These are phyloP conservation scores for Lepisosteus osseus DNA, from an alignment of 2,113 vertebrate species.

Conservation along the genomic window DNA sequence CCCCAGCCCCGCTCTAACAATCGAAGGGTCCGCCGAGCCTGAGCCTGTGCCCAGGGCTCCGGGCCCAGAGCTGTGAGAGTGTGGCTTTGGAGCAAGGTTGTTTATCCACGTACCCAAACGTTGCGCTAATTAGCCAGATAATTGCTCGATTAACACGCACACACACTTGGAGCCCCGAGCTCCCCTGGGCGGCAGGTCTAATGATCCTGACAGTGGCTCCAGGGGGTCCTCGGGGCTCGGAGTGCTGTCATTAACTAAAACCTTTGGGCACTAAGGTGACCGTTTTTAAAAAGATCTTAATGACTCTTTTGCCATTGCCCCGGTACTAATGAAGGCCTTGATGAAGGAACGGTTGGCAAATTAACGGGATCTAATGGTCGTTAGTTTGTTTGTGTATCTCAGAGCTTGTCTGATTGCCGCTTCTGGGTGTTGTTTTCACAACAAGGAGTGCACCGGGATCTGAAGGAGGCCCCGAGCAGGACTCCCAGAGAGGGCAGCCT, in stretches of 20 bases:
- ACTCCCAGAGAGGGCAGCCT: no score
- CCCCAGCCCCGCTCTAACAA: neutral
- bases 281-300: slow-evolving; percentile 23
- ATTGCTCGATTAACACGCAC: slow-evolving; percentile 48
- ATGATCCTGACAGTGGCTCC: slow-evolving; percentile 32
- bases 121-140: slow-evolving; percentile 45
- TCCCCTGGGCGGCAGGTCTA: slow-evolving; percentile 28
- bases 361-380: slow-evolving; percentile 25
- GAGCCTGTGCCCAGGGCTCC: neutral
- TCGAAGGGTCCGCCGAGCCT: neutral
- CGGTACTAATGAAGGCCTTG: slow-evolving; percentile 44
- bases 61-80: slow-evolving; percentile 17
- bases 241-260: slow-evolving; percentile 30
- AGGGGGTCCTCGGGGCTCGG: slow-evolving; percentile 24
- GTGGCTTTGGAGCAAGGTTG: slow-evolving; percentile 29
- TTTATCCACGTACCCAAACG: slow-evolving; percentile 36
- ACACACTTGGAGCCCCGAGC: slow-evolving; percentile 39
- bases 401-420: slow-evolving; percentile 9
- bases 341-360: slow-evolving; percentile 24
- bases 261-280: slow-evolving; percentile 27
- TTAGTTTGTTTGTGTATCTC: slow-evolving; percentile 43
- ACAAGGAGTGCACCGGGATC: slow-evolving; percentile 20
- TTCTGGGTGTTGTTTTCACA: slow-evolving; percentile 4
- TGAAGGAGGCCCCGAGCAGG: neutral
- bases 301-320: slow-evolving; percentile 25